Evolutionary conservation across 2,113 vertebrate species (phyloP).

Genomic region (Glaucidium brasilianum): DNA sequence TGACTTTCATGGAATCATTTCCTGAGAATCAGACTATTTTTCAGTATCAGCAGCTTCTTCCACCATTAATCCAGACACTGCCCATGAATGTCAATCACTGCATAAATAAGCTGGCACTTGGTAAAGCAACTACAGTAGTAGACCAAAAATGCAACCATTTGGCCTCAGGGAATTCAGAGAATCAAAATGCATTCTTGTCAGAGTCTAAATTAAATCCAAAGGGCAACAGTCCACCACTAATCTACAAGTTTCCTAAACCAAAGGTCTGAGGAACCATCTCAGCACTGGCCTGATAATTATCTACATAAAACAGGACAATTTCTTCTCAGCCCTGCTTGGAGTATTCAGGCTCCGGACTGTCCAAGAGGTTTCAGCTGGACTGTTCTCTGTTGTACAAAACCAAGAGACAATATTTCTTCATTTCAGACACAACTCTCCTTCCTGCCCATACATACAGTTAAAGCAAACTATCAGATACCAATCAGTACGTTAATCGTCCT

Average conservation of each 20-base stretch:
- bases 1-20: not conserved
- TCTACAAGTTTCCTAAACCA: not conserved
- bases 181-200: not conserved
- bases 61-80: not conserved
- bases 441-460: not conserved
- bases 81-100: not conserved
- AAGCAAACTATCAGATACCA: not conserved
- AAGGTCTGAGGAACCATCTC: not conserved
- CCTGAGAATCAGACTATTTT: not conserved
- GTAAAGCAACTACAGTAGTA: not conserved
- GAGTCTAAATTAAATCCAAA: not conserved
- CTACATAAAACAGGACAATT: not conserved
- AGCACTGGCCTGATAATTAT: not conserved
- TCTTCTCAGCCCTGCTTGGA: not conserved
- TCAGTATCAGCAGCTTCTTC: not conserved
- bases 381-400: not conserved
- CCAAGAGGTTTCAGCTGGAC: not conserved
- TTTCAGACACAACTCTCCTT: not conserved
- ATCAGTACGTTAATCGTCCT: not conserved
- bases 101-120: not conserved
- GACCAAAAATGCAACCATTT: not conserved
- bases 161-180: not conserved
- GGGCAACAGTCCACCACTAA: not conserved
- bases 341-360: not conserved
- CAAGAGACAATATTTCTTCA: not conserved